Conservation (phyloP, 2,113 vertebrate genomes). For the Ceyx margarethae region DNA sequence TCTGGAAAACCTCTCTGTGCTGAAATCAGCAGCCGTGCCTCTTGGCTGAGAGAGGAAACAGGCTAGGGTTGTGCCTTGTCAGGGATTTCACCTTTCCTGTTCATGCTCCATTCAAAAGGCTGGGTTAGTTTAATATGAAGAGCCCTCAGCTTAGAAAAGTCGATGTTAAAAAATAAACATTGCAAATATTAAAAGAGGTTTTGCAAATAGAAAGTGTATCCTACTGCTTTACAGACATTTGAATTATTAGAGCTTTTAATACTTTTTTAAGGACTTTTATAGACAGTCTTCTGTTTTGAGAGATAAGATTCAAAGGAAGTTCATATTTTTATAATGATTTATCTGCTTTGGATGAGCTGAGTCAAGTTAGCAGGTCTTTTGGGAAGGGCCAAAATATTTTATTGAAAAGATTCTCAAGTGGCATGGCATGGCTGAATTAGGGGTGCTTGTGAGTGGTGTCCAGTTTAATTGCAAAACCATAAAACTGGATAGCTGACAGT, state of each 20-base stretch:
- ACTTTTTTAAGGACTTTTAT: neutral
- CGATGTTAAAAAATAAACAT: neutral
- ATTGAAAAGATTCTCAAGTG: neutral
- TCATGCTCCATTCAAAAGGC: neutral
- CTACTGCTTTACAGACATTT: neutral
- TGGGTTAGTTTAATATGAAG: neutral
- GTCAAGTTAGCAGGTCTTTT: neutral
- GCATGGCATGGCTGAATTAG: neutral
- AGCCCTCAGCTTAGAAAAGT: neutral
- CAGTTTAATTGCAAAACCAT: neutral
- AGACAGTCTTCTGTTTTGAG: neutral
- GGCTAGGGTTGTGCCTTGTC: neutral
- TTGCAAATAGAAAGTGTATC: neutral
- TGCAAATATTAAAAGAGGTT: neutral
- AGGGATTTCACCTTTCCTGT: conserved; percentile 43
- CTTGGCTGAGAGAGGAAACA: neutral
- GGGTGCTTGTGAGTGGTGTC: neutral
- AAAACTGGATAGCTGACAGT: neutral
- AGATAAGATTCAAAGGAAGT: neutral
- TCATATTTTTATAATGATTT: neutral
- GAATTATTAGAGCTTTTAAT: neutral
- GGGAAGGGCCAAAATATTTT: neutral
- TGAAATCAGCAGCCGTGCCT: neutral
- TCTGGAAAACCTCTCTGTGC: neutral
- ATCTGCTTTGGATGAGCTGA: neutral